phyloP scores from a whole-genome alignment of 2,113 vertebrate genomes.

The Eleginops maclovinus region DNA sequence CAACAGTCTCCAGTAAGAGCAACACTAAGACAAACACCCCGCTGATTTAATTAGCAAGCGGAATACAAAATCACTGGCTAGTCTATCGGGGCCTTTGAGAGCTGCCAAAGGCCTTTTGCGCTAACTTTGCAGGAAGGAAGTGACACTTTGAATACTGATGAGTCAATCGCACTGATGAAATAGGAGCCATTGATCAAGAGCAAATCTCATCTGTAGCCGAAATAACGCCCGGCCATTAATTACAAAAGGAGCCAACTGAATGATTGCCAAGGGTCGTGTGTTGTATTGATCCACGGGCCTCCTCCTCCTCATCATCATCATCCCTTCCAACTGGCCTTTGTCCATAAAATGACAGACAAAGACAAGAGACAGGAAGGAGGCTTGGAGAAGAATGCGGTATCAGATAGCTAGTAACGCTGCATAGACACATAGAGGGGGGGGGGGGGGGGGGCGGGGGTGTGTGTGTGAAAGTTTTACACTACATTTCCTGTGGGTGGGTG shows the following conservation, averaged over 20 bases:
- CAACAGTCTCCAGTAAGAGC: constrained; percentile 45
- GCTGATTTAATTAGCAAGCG: constrained; percentile 59
- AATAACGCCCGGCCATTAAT: constrained; percentile 33
- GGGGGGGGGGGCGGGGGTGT: not conserved
- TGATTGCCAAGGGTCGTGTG: constrained; percentile 38
- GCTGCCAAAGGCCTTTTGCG: constrained; percentile 28
- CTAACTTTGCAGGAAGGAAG: constrained; percentile 50
- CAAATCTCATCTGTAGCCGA: constrained; percentile 4
- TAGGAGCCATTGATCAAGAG: constrained; percentile 48
- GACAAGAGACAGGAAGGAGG: constrained; percentile 62
- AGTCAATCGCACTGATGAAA: constrained; percentile 54
- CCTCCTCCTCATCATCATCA: constrained; percentile 31
- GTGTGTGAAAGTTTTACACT: constrained; percentile 53
- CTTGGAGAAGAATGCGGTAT: constrained; percentile 61
- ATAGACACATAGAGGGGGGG: constrained; percentile 27
- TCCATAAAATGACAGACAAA: constrained; percentile 63
- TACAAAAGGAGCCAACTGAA: constrained; percentile 50
- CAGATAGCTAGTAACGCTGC: constrained; percentile 58
- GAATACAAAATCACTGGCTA: constrained; percentile 37
- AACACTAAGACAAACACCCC: constrained; percentile 47
- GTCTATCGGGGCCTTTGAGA: constrained; percentile 26
- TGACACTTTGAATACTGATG: constrained; percentile 57
- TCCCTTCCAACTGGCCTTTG: constrained; percentile 52
- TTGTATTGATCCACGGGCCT: constrained; percentile 55
- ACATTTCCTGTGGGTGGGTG: constrained; percentile 56